Base-by-base conservation (phyloP, 2,797 vertebrate species). In the Thamnophis elegans region DNA sequence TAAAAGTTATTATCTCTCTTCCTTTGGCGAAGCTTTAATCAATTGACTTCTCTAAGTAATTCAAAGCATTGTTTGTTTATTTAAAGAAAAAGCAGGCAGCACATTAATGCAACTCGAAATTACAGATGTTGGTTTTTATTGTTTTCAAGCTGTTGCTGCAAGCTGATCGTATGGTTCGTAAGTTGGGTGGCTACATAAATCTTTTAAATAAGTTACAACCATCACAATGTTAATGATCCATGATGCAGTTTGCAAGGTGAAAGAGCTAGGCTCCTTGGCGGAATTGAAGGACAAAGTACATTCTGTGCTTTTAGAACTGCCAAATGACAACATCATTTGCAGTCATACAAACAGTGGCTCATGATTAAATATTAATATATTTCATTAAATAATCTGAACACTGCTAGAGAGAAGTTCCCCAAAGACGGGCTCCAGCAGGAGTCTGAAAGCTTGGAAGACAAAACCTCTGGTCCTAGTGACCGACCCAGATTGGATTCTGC, bases 211-310 rank as follows among this genome's bases (percentile, higher is more conserved):
- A 78, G 36, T 82, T 89, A 68, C 68, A 92, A 53, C 54, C 42
- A 92, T 56, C 13, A 47, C 26, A n/a, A 78, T 4, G n/a, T 13
- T 58, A 82, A 56, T 26, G 20, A 88, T 82, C 91, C 28, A 26
- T n/a, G 8, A 8, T 22, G 55, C 18, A 89, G 42, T 89, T 92
- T 89, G 53, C 62, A 82, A n/a, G 32, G 58, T 88, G 25, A 92
- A 88, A 91, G 55, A 88, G 59, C 28, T 16, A 12, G 55, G 58
- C 18, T 18, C 56, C 68, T 47, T 89, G 28, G 36, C 82, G 87
- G 14, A 88, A 92, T 42, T 56, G 51, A 89, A 92, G 68, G 87
- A 82, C 20, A 88, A 42, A 51, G 65, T 55, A 89, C 87, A 89
- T 89, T 68, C 87, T 89, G 91, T 92, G 54, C 54, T 92, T 14